Percentiles rank a stretch among this genome's conserved stretches.
Conservation (phyloP, 2,113 vertebrate species). For the Connochaetes taurinus region DNA sequence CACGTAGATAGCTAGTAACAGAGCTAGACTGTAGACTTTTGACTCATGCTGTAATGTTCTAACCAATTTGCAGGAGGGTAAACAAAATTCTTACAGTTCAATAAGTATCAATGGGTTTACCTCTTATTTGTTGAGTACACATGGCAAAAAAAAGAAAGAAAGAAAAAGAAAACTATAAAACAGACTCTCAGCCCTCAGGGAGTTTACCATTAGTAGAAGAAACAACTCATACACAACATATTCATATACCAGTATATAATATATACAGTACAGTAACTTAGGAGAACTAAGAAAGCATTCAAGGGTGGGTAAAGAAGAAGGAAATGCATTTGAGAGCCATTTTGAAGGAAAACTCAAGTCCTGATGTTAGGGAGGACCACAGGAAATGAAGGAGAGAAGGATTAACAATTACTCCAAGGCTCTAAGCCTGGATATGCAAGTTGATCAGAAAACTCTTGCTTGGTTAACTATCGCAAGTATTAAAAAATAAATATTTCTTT, state of each 20-base stretch:
- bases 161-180: not conserved
- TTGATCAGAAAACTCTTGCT: not conserved
- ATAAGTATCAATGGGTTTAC: not conserved
- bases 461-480: not conserved
- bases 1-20: not conserved
- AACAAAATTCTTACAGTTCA: not conserved
- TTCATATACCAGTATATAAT: not conserved
- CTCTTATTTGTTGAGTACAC: conserved; percentile 22
- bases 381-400: not conserved
- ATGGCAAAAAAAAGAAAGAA: not conserved
- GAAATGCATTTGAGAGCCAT: not conserved
- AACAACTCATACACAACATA: not conserved
- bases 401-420: not conserved
- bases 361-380: not conserved
- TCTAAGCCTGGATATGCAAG: not conserved
- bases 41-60: not conserved
- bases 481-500: not conserved
- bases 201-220: not conserved
- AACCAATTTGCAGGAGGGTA: not conserved
- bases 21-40: not conserved
- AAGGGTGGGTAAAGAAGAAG: not conserved
- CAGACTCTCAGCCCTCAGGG: not conserved
- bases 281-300: not conserved
- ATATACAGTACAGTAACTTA: not conserved
- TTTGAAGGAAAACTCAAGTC: conserved; percentile 21